Base-by-base conservation (phyloP, 2,888 invertebrate genomes). In the Himalopsyche japonica region DNA sequence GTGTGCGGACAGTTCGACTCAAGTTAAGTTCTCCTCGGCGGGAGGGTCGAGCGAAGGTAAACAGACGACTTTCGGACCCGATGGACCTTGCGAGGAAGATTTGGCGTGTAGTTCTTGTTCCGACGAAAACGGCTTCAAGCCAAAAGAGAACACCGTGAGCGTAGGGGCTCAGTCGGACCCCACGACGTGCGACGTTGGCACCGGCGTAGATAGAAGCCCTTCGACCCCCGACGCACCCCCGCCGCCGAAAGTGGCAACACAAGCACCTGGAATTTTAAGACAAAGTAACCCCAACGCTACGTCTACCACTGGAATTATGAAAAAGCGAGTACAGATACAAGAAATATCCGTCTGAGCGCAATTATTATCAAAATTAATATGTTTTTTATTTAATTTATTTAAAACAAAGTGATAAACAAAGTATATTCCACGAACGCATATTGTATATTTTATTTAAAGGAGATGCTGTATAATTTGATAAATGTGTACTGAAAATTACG, bases 321-420 rank as follows among this genome's bases (percentile, higher is more conserved):
- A 97, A 91, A 97, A 97, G 91, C 94, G 97, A 90, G 97, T 97
- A 88, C 97, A 97, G 92, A 97, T 97, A 90, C 97, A 97, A 91
- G 97, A 97, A 91, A 97, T 97, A 92, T 97, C 97, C 86, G 97
- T 97, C 92, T 97, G 94, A 95, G 37, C 37, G 27, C n/a, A 20
- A 37, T 34, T 77, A 37, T 77, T 37, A 37, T 77, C 77, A 77
- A 64, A 82, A 64, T 82, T 70, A 70, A 27, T 30, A 70, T 30
- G 70, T 24, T 70, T 70, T 27, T 70, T 12, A 15, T 81, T 82
- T 80, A 20, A 43, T 57, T 81, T 81, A 76, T 76, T 47, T 79
- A 64, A n/a, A 81, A 81, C 37, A n/a, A 81, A 57, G 47, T 43
- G 47, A 79, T 48, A 79, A 79, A 27, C 43, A 79, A 30, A 24